These are phyloP conservation scores for Plusia festucae DNA, from an alignment of 2,888 invertebrate genomes.

Conservation along the genomic window DNA sequence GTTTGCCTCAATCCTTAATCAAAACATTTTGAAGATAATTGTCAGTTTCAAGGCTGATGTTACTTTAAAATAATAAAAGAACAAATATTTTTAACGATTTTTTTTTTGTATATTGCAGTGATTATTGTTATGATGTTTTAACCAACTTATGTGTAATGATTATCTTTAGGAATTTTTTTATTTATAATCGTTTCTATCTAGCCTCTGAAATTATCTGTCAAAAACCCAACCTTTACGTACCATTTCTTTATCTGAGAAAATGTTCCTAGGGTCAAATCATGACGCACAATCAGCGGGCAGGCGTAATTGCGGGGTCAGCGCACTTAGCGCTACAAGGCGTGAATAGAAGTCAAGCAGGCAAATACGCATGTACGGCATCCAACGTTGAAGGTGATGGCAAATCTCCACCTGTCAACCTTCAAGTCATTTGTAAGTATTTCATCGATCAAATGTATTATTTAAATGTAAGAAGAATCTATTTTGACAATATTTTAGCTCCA, in stretches of 20 bases:
- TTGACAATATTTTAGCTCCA: not conserved
- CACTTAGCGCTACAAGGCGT: constrained; percentile 95
- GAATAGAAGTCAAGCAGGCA: constrained; percentile 94
- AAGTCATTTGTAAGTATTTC: constrained; percentile 96
- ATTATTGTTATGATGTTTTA: too few species aligned
- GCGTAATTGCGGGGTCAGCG: constrained; percentile 96
- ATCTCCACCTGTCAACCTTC: constrained; percentile 94
- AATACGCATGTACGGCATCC: constrained; percentile 96
- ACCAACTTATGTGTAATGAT: too few species aligned
- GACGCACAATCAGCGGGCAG: constrained; percentile 95
- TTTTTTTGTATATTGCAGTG: too few species aligned
- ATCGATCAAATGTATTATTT: not conserved
- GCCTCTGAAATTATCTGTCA: too few species aligned
- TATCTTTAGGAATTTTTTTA: too few species aligned
- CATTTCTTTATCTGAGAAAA: not conserved
- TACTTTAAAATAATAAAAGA: not conserved
- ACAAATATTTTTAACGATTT: too few species aligned
- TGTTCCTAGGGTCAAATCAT: constrained; percentile 93
- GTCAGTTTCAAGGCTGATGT: not conserved
- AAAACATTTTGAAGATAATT: constrained; percentile 1
- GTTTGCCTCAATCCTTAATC: constrained; percentile 9
- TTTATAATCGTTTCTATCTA: too few species aligned
- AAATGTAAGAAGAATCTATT: not conserved
- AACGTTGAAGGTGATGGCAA: constrained; percentile 97
- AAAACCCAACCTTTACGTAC: too few species aligned